Evolutionary conservation across 1,140 invertebrate genomes (phyloP).

Genomic region (Drosophila orosa): DNA sequence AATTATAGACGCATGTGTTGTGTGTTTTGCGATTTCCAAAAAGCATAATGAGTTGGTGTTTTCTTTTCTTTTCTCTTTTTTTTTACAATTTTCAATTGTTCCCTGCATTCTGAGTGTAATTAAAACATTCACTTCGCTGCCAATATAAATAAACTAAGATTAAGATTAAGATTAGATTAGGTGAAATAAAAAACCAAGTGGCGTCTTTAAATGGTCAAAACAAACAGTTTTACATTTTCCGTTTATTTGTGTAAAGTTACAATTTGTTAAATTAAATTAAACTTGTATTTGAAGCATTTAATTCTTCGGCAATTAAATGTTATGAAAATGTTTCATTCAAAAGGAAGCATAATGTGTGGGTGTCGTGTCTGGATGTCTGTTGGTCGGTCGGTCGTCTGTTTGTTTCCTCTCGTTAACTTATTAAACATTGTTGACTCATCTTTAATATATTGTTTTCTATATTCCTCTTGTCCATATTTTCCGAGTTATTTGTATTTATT

Average conservation of each 20-base stretch:
- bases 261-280: slow-evolving; percentile 65
- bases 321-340: slow-evolving; percentile 81
- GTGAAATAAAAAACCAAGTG: slow-evolving; percentile 52
- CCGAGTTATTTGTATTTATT: slow-evolving; percentile 17
- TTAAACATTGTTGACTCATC: slow-evolving; percentile 64
- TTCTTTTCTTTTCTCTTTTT: slow-evolving; percentile 11
- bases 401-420: slow-evolving; percentile 37
- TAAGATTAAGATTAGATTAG: slow-evolving; percentile 12
- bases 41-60: slow-evolving; percentile 41
- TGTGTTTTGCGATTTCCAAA: slow-evolving; percentile 27
- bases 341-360: slow-evolving; percentile 79
- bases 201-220: slow-evolving; percentile 51
- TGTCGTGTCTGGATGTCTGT: slow-evolving; percentile 36
- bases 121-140: slow-evolving; percentile 53
- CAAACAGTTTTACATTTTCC: slow-evolving; percentile 59
- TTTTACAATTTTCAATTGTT: slow-evolving; percentile 82
- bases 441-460: slow-evolving; percentile 48
- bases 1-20: slow-evolving; percentile 57
- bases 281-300: slow-evolving; percentile 63
- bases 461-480: slow-evolving; percentile 17
- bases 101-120: slow-evolving; percentile 78
- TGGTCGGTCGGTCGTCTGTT: slow-evolving; percentile 21
- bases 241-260: slow-evolving; percentile 78
- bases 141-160: slow-evolving; percentile 41
- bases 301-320: slow-evolving; percentile 62